Base-by-base conservation (phyloP, 2,113 vertebrate genomes). In the Pandion haliaetus region DNA sequence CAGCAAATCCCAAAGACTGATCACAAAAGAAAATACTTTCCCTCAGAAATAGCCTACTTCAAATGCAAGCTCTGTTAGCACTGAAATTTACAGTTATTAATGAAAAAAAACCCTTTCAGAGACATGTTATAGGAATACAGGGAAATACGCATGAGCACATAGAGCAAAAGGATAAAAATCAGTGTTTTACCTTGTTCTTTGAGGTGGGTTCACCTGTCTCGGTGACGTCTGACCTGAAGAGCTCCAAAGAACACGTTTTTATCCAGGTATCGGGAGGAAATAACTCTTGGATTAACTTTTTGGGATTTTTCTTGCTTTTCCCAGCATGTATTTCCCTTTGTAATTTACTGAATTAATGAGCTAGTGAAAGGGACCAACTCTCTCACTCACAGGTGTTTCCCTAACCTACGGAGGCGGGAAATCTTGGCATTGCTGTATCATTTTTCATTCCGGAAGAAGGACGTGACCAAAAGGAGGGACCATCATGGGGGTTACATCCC, bases 181-280 rank as follows among this genome's bases (percentile, higher is more conserved):
- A 5, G 28, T 10, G 0, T 18, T 86, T 95, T 45, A 96, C 97
- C 97, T 96, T 19, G 69, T 25, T 29, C 62, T 40, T 20, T 1
- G 28, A 19, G 26, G 86, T 55, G 58, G 49, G 65, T 34, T 84
- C 83, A 26, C 84, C 78, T 65, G 71, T 74, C 63, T 61, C 13
- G 0, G 34, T 6, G 28, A 32, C 3, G 6, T 77, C 93, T 91
- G 82, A 65, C 67, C 82, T 14, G 66, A 49, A 67, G 83, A 88
- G 83, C 54, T 81, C 81, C 4, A 1, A 81, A 81, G 89, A 55
- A 42, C 2, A 0, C 2, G 63, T 73, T 98, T 98, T 98, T 98
- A 98, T 98, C 89, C 78, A 65, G 25, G 79, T 55, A 93, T 29
- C 4, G 74, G 72, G 78, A 98, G 98, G 98, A 98, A 98, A 97